Evolutionary conservation across 2,888 invertebrate species (phyloP).

Genomic region (Rosalia funebris): DNA sequence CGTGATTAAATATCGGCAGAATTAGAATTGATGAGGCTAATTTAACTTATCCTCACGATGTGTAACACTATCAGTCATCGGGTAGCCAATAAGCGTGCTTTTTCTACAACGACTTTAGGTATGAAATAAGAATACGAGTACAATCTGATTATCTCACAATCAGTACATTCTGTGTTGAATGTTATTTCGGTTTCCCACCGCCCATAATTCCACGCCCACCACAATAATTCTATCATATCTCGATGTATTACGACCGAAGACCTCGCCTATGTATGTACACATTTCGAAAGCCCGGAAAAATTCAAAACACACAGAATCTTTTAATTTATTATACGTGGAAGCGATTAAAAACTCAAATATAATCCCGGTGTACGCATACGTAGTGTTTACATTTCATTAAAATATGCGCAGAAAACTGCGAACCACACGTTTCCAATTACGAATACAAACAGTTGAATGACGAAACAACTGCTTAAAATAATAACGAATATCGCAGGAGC

Average conservation of each 20-base stretch:
- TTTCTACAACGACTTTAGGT: slow-evolving; percentile 2
- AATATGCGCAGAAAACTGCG: slow-evolving; percentile 60
- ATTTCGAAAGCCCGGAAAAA: slow-evolving; percentile 28
- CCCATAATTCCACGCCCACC: slow-evolving; percentile 30
- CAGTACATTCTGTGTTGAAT: slow-evolving; percentile 19
- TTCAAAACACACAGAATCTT: slow-evolving; percentile 41
- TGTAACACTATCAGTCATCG: slow-evolving; percentile 35
- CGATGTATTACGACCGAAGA: neutral
- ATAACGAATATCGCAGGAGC: slow-evolving; percentile 44
- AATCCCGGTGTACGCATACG: slow-evolving; percentile 52
- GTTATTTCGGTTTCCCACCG: slow-evolving; percentile 23
- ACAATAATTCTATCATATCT: slow-evolving; percentile 16
- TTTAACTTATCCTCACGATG: slow-evolving; percentile 34
- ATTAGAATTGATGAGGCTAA: slow-evolving; percentile 33
- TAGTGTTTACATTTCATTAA: slow-evolving; percentile 63
- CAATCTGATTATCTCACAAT: neutral
- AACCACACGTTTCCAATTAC: slow-evolving; percentile 63
- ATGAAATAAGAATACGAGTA: neutral
- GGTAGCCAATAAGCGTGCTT: slow-evolving; percentile 3
- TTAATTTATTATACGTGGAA: slow-evolving; percentile 52
- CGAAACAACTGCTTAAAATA: slow-evolving; percentile 53
- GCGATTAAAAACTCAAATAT: slow-evolving; percentile 54
- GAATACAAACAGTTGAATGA: slow-evolving; percentile 43
- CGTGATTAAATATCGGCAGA: neutral
- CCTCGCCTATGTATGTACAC: neutral